A percentile compares a stretch with the other conserved stretches of the same genome.
phyloP scores from a whole-genome alignment of 1,140 invertebrate genomes.

The Dreissena rostriformis region DNA sequence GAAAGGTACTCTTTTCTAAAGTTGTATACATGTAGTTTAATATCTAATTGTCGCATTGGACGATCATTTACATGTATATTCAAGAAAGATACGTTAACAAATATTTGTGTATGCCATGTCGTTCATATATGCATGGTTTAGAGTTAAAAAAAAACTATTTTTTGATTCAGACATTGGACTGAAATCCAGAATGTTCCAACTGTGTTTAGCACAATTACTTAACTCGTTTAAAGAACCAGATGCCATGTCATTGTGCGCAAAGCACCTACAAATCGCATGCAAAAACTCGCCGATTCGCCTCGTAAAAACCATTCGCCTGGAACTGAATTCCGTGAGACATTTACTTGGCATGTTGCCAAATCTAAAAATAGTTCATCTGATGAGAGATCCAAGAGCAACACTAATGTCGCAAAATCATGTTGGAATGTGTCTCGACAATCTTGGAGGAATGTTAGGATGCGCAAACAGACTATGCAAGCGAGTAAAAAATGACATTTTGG shows the following conservation, averaged over 20 bases:
- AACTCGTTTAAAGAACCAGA: neutral
- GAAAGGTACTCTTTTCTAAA: too few relatives aligned
- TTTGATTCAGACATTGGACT: conserved; percentile 23
- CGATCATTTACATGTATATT: neutral
- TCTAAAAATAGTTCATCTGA: conserved; percentile 42
- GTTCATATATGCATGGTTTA: neutral
- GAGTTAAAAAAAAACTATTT: neutral
- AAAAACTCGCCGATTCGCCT: conserved; percentile 20
- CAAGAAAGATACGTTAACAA: too few relatives aligned
- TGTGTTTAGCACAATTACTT: neutral
- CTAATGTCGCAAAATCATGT: conserved; percentile 17
- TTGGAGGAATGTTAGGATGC: conserved; percentile 14
- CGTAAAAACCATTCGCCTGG: conserved; percentile 41
- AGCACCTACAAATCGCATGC: conserved; percentile 26
- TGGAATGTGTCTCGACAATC: neutral
- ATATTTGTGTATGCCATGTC: neutral
- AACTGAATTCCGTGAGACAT: conserved; percentile 1
- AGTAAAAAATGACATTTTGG: conserved; percentile 36
- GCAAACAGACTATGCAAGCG: conserved; percentile 27
- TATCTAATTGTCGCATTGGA: neutral
- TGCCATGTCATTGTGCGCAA: conserved; percentile 1
- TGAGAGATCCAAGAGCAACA: conserved; percentile 48
- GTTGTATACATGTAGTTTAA: too few relatives aligned
- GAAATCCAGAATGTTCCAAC: conserved; percentile 24
- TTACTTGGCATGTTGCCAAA: conserved; percentile 44